phyloP scores from a whole-genome alignment of 1,140 invertebrate genomes.

The Nasonia vitripennis region DNA sequence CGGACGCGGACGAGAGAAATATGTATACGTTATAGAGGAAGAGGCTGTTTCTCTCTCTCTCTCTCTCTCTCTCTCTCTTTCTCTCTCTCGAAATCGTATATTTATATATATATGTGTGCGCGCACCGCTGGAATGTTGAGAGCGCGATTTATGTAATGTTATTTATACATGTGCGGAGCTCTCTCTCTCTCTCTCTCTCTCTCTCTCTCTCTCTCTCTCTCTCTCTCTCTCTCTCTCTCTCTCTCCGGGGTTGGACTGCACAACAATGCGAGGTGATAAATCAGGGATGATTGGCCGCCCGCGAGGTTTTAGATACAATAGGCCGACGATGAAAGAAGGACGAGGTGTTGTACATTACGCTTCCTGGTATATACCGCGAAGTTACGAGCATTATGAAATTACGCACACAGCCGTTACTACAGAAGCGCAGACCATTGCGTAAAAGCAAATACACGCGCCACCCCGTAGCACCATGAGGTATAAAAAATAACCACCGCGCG shows the following conservation, averaged over 20 bases:
- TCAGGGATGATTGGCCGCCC: constrained; percentile 8
- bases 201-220: no score
- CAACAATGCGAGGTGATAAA: constrained; percentile 17
- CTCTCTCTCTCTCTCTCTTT: background rate
- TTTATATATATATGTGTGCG: constrained; percentile 29
- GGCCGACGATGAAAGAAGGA: background rate
- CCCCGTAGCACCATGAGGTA: no score
- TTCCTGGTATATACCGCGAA: background rate
- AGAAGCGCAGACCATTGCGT: no score
- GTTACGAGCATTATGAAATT: no score
- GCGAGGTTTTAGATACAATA: background rate
- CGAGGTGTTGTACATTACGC: background rate
- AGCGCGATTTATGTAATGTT: constrained; percentile 34
- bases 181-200: no score
- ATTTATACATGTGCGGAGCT: constrained; percentile 6
- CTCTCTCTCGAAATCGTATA: background rate
- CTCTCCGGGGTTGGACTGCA: background rate
- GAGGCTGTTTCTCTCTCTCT: background rate
- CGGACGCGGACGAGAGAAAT: constrained; percentile 1
- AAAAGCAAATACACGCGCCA: background rate
- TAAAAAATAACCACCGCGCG: no score
- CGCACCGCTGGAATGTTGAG: background rate
- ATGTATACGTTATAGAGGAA: background rate
- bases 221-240: no score
- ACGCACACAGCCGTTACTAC: no score